Conservation (phyloP, 2,797 vertebrate species). For the Adrianichthys oophorus region DNA sequence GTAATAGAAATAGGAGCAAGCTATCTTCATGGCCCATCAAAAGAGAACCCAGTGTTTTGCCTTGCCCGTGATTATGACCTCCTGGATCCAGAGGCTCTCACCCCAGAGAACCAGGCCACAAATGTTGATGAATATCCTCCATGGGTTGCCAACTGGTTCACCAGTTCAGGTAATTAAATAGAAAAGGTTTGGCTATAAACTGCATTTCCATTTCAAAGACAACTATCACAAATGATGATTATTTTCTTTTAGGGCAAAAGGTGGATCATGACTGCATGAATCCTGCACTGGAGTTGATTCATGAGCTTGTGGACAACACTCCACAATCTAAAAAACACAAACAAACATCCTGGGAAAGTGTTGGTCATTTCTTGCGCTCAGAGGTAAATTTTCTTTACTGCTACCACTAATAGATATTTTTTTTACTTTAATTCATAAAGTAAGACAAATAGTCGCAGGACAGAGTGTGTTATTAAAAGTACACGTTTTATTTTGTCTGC, state of each 20-base stretch:
- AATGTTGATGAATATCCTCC: slow-evolving; percentile 71
- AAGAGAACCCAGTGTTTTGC: slow-evolving; percentile 83
- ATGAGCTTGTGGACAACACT: slow-evolving; percentile 65
- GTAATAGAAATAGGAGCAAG: slow-evolving; percentile 85
- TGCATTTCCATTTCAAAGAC: background rate
- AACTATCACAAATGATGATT: background rate
- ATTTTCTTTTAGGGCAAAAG: slow-evolving; percentile 39
- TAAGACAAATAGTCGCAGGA: background rate
- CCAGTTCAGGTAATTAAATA: slow-evolving; percentile 71
- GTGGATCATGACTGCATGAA: slow-evolving; percentile 56
- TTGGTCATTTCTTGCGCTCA: slow-evolving; percentile 80
- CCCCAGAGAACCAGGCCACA: slow-evolving; percentile 81
- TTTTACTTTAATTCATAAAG: background rate
- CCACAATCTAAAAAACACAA: slow-evolving; percentile 45
- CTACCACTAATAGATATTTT: background rate
- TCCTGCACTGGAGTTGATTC: slow-evolving; percentile 66
- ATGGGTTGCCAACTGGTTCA: slow-evolving; percentile 67
- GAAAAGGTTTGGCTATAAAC: background rate
- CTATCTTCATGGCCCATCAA: slow-evolving; percentile 90
- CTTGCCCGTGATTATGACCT: slow-evolving; percentile 80
- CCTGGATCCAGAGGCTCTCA: slow-evolving; percentile 74
- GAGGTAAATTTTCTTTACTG: slow-evolving; percentile 43
- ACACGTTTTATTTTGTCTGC: background rate
- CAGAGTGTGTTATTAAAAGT: background rate
- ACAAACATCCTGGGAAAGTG: slow-evolving; percentile 61